These are phyloP conservation scores for Brachyistius frenatus DNA, from an alignment of 2,113 vertebrate genomes.

Conservation along the genomic window DNA sequence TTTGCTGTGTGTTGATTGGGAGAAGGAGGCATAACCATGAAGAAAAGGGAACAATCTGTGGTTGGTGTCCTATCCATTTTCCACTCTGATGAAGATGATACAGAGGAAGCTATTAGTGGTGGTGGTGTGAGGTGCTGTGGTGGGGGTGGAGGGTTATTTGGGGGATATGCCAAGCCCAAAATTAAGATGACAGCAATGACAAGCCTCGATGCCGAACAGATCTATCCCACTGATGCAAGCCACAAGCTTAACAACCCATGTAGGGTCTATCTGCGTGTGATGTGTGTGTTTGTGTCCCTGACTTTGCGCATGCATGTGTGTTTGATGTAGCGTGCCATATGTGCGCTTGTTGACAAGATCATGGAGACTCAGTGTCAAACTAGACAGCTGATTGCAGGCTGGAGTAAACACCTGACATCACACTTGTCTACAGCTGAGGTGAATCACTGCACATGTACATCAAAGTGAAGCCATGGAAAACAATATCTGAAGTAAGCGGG, in stretches of 20 bases:
- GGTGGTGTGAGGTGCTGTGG: slow-evolving; percentile 2
- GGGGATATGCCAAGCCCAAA: slow-evolving; percentile 54
- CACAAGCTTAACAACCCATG: slow-evolving; percentile 63
- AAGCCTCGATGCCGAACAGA: slow-evolving; percentile 62
- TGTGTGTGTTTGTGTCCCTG: slow-evolving; percentile 21
- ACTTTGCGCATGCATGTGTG: neutral
- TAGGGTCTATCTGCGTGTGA: slow-evolving; percentile 28
- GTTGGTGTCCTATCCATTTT: slow-evolving; percentile 60
- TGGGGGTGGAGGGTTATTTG: neutral
- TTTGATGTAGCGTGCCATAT: slow-evolving; percentile 63
- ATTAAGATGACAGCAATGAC: slow-evolving; percentile 78
- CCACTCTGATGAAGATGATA: slow-evolving; percentile 44
- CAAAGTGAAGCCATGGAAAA: slow-evolving; percentile 43
- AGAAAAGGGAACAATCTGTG: slow-evolving; percentile 27
- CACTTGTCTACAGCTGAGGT: slow-evolving; percentile 60
- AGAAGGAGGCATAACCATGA: slow-evolving; percentile 20
- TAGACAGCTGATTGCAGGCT: slow-evolving; percentile 70
- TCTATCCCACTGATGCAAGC: slow-evolving; percentile 66
- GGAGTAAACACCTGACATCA: slow-evolving; percentile 69
- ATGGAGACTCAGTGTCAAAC: slow-evolving; percentile 67
- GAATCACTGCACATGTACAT: slow-evolving; percentile 55
- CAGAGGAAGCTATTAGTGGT: slow-evolving; percentile 15
- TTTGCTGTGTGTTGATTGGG: slow-evolving; percentile 39
- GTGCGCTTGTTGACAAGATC: slow-evolving; percentile 65
- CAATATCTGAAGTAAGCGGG: slow-evolving; percentile 39